Conservation (phyloP, 2,888 invertebrate species). For the Glaucopsyche alexis region DNA sequence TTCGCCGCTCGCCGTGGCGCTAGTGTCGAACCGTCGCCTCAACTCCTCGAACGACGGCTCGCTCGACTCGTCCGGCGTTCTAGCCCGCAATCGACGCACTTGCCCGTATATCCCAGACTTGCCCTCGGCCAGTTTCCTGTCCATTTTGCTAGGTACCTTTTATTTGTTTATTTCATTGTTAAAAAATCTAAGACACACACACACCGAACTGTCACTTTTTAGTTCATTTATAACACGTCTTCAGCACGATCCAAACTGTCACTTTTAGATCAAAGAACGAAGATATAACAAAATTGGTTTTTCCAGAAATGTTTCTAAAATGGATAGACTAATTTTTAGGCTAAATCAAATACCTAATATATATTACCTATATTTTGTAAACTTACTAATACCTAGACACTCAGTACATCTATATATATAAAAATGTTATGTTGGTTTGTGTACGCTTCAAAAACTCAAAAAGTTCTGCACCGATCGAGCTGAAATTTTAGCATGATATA, state of each 20-base stretch:
- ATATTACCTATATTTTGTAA: too few relatives aligned
- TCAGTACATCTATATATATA: too few relatives aligned
- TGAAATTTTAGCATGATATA: too few relatives aligned
- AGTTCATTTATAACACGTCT: neutral
- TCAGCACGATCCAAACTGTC: slow-evolving; percentile 19
- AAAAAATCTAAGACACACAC: slow-evolving; percentile 24
- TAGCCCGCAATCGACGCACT: slow-evolving; percentile 51
- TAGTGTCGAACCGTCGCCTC: slow-evolving; percentile 68
- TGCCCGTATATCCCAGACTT: slow-evolving; percentile 60
- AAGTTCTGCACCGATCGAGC: too few relatives aligned
- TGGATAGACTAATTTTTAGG: too few relatives aligned
- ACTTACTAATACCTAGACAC: too few relatives aligned
- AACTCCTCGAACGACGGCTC: slow-evolving; percentile 71
- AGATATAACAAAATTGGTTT: neutral
- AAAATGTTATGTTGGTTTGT: too few relatives aligned
- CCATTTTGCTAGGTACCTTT: slow-evolving; percentile 44
- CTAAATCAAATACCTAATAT: too few relatives aligned
- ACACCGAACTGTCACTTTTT: slow-evolving; percentile 30
- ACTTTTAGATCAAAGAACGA: neutral
- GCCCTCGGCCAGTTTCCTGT: slow-evolving; percentile 45
- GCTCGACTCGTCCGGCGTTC: slow-evolving; percentile 58
- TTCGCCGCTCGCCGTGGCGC: slow-evolving; percentile 65
- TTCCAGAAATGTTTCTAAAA: too few relatives aligned
- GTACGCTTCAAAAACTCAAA: too few relatives aligned
- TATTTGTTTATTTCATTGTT: slow-evolving; percentile 32